These are phyloP conservation scores for Varanus komodoensis DNA, from an alignment of 2,113 vertebrate genomes.

Conservation along the genomic window DNA sequence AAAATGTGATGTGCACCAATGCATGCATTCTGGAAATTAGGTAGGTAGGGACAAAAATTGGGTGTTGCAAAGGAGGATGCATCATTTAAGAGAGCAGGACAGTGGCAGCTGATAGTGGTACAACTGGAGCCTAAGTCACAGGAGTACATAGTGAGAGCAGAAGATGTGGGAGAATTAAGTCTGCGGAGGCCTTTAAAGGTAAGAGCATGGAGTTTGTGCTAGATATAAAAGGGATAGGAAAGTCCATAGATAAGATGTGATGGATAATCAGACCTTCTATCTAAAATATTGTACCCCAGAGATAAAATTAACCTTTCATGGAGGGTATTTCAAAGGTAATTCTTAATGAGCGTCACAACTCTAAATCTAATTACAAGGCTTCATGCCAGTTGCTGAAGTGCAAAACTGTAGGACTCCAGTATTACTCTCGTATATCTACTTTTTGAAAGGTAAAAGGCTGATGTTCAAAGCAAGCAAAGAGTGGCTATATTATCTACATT, in stretches of 20 bases:
- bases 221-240: neutral
- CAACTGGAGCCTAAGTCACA: neutral
- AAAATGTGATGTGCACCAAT: neutral
- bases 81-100: neutral
- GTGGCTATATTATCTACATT: neutral
- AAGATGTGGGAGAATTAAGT: neutral
- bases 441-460: neutral
- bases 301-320: neutral
- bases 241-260: neutral
- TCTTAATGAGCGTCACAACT: neutral
- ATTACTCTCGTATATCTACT: neutral
- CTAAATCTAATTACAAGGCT: constrained; percentile 15
- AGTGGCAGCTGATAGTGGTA: neutral
- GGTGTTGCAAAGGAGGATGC: neutral
- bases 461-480: neutral
- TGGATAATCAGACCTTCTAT: neutral
- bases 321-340: constrained; percentile 21
- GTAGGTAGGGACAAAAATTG: neutral
- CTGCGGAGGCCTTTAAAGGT: neutral
- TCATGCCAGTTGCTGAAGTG: neutral
- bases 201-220: neutral
- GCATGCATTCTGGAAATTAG: neutral
- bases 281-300: constrained; percentile 4
- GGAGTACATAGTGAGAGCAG: neutral
- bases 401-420: neutral